These are phyloP conservation scores for Aporrectodea caliginosa DNA, from an alignment of 1,140 invertebrate species.

Conservation along the genomic window DNA sequence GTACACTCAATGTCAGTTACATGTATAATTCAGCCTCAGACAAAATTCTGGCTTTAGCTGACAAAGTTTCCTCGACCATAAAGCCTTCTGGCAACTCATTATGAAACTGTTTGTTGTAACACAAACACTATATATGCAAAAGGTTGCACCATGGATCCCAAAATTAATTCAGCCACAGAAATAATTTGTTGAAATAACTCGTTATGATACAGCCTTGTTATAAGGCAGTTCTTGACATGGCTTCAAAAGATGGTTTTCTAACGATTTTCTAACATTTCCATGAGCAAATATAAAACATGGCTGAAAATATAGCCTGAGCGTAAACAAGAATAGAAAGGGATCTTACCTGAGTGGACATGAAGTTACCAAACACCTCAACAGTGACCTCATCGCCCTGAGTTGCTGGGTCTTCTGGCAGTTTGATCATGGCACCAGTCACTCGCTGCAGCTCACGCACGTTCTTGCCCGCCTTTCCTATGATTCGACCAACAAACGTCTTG, in stretches of 20 bases:
- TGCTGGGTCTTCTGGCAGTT: conserved; percentile 76
- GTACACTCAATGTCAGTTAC: too few relatives aligned
- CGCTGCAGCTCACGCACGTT: conserved; percentile 89
- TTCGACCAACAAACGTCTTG: conserved; percentile 77
- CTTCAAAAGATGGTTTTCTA: not conserved
- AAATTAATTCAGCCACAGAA: too few relatives aligned
- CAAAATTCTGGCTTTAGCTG: too few relatives aligned
- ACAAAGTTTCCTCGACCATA: too few relatives aligned
- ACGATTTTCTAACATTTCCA: not conserved
- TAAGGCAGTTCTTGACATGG: not conserved
- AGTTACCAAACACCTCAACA: conserved; percentile 53
- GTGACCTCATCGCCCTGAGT: conserved; percentile 45
- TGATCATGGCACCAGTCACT: conserved; percentile 88
- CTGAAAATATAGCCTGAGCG: not conserved
- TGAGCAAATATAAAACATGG: not conserved
- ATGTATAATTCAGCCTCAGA: too few relatives aligned
- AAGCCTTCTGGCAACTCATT: too few relatives aligned
- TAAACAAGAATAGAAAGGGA: not conserved
- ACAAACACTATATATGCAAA: too few relatives aligned
- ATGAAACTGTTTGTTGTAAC: too few relatives aligned
- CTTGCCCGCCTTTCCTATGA: conserved; percentile 95
- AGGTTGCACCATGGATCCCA: too few relatives aligned
- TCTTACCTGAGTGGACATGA: conserved; percentile 49
- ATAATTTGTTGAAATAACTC: not conserved
- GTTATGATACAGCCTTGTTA: not conserved